Evolutionary conservation across 2,113 vertebrate species (phyloP).

Genomic region (Choloepus hoffmanni): DNA sequence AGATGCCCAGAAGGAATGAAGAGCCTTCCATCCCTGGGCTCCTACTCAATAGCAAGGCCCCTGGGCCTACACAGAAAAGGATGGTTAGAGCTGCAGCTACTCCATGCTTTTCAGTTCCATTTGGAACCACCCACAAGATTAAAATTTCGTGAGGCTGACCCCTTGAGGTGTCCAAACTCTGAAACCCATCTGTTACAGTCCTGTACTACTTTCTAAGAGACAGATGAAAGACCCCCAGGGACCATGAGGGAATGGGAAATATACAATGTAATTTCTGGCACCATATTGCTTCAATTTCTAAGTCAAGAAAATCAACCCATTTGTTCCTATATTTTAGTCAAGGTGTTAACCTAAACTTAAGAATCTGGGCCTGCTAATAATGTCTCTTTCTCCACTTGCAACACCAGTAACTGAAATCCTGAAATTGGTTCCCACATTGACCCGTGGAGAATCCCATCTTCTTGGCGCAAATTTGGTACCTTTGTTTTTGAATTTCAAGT

Average conservation of each 20-base stretch:
- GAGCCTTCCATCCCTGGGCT: background rate
- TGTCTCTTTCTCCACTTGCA: background rate
- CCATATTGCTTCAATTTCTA: background rate
- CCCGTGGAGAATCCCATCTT: background rate
- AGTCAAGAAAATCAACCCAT: background rate
- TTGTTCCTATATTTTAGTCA: background rate
- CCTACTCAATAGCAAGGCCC: background rate
- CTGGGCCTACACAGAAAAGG: background rate
- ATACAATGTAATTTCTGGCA: background rate
- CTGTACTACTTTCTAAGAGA: background rate
- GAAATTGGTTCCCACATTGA: background rate
- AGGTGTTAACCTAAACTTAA: background rate
- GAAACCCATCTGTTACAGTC: background rate
- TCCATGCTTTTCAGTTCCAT: background rate
- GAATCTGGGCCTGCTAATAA: background rate
- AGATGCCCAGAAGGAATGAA: background rate
- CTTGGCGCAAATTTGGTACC: constrained; percentile 5
- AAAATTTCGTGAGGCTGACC: background rate
- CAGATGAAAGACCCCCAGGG: background rate
- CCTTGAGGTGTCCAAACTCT: background rate
- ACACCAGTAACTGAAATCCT: background rate
- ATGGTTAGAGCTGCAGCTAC: background rate
- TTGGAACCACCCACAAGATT: background rate
- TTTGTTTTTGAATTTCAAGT: constrained; percentile 40
- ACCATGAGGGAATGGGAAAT: background rate